These are phyloP conservation scores for Falco cherrug DNA, from an alignment of 2,797 vertebrate species.

Conservation along the genomic window DNA sequence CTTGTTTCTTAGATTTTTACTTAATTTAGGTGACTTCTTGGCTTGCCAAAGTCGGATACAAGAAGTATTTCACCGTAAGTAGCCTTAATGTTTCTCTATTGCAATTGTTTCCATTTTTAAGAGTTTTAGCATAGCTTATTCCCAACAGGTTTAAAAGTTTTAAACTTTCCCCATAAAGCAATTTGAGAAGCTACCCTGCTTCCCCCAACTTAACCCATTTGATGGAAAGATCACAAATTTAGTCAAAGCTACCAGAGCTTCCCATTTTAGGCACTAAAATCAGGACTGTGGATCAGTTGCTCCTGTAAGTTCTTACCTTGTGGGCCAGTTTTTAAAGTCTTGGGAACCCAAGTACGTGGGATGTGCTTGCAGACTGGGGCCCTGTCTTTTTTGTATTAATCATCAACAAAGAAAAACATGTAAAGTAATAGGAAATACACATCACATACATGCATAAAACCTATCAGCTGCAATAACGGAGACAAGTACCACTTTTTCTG, in stretches of 20 bases:
- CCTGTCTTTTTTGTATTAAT: not conserved
- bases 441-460: accelerated
- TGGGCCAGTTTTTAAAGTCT: not conserved
- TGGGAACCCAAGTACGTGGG: not conserved
- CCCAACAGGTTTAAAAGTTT: not conserved
- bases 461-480: not conserved
- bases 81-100: not conserved
- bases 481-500: not conserved
- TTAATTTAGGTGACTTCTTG: not conserved
- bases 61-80: not conserved
- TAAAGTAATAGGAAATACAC: not conserved
- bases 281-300: not conserved
- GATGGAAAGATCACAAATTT: not conserved
- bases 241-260: not conserved
- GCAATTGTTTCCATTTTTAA: not conserved
- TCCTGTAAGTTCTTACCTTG: not conserved
- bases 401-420: not conserved
- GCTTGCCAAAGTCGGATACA: not conserved
- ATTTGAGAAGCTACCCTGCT: not conserved
- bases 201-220: not conserved
- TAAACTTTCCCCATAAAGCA: not conserved
- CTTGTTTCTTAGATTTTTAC: not conserved
- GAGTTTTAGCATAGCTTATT: not conserved
- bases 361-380: not conserved
- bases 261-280: not conserved